Percentiles rank a stretch among this genome's conserved stretches.
Evolutionary conservation across 2,797 vertebrate genomes (phyloP).

Genomic region (Pseudomugil tenellus): DNA sequence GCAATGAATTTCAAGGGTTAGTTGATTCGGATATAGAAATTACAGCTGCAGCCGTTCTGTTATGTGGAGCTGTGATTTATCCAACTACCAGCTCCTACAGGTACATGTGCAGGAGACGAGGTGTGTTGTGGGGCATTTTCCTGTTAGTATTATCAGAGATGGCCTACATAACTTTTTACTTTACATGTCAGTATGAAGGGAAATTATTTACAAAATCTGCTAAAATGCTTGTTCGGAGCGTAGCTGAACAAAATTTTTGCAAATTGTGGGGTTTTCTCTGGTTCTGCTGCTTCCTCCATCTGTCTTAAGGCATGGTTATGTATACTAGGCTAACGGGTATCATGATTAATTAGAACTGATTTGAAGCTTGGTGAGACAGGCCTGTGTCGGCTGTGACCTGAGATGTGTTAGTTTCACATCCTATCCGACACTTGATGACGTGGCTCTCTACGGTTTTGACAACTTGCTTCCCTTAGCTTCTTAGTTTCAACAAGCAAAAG

Average conservation of each 20-base stretch:
- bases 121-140: neutral
- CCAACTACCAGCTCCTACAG: neutral
- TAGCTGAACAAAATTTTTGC: no score
- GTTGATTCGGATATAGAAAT: neutral
- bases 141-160: neutral
- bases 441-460: slow-evolving; percentile 18
- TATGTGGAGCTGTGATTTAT: neutral
- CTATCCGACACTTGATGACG: slow-evolving; percentile 3
- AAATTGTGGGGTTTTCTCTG: no score
- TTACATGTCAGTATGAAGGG: no score
- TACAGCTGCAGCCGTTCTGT: neutral
- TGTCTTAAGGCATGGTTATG: no score
- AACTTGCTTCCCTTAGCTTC: slow-evolving; percentile 31
- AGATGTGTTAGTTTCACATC: neutral
- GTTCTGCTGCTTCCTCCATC: no score
- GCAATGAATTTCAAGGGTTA: neutral
- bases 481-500: slow-evolving; percentile 44
- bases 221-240: no score
- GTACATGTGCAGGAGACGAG: neutral
- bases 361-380: no score
- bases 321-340: no score
- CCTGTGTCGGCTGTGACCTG: no score
- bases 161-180: no score
- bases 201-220: no score
- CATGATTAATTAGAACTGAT: no score